Evolutionary conservation across 2,888 invertebrate genomes (phyloP).

Genomic region (Silvanus unidentatus): DNA sequence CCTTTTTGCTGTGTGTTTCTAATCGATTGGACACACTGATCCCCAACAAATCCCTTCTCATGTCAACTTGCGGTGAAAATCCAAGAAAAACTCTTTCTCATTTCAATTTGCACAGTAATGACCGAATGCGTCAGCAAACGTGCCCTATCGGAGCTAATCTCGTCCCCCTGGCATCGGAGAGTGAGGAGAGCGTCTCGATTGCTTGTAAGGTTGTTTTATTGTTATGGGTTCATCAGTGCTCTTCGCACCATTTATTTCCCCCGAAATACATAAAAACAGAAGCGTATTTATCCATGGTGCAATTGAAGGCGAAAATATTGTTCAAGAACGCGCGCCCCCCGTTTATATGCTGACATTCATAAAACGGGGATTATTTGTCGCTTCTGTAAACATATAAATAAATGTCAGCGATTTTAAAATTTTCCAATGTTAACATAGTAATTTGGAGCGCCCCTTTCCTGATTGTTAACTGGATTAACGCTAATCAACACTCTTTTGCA

Average conservation of each 20-base stretch:
- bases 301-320: no score
- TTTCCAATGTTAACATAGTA: not conserved
- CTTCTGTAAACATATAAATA: conserved; percentile 30
- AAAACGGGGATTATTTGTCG: conserved; percentile 29
- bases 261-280: conserved; percentile 10
- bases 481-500: no score
- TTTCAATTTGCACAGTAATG: no score
- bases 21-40: no score
- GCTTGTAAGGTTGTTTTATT: conserved; percentile 46
- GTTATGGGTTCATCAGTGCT: conserved; percentile 38
- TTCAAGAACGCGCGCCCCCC: no score
- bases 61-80: no score
- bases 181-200: conserved; percentile 36
- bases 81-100: no score
- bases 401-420: conserved; percentile 31
- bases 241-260: conserved; percentile 30
- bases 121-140: conserved; percentile 18
- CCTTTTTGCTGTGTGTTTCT: no score
- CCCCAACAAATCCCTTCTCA: no score
- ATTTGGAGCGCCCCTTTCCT: no score
- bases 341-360: conserved; percentile 29
- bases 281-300: conserved; percentile 1
- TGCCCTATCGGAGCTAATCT: conserved; percentile 45
- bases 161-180: not conserved
- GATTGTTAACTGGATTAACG: no score